Evolutionary conservation across 2,113 vertebrate species (phyloP).

Genomic region (Chinchilla lanigera): DNA sequence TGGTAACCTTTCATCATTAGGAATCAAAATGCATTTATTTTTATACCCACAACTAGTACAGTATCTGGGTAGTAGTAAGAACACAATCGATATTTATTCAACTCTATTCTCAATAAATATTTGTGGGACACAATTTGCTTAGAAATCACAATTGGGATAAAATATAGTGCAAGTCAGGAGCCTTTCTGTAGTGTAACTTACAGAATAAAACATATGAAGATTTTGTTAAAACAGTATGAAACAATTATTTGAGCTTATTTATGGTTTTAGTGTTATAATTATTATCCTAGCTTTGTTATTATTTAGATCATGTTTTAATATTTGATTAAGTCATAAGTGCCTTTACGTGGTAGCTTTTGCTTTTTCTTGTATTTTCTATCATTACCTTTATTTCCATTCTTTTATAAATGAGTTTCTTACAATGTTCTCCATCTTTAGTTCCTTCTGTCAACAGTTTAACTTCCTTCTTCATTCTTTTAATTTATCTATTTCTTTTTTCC

Average conservation of each 20-base stretch:
- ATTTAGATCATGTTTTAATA: conserved; percentile 14
- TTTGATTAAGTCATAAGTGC: not conserved
- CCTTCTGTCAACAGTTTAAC: not conserved
- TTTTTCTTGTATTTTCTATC: not conserved
- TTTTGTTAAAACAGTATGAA: not conserved
- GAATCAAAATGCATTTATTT: conserved; percentile 37
- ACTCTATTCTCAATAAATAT: not conserved
- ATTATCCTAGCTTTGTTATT: not conserved
- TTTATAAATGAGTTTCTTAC: not conserved
- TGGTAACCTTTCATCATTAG: not conserved
- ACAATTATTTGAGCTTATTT: not conserved
- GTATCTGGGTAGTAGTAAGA: not conserved
- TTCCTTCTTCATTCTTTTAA: not conserved
- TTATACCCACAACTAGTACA: not conserved
- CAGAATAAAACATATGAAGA: not conserved
- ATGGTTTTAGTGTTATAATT: not conserved
- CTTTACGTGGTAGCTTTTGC: not conserved
- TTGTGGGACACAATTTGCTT: not conserved
- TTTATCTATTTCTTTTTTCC: not conserved
- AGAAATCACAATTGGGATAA: too few species aligned
- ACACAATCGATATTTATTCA: conserved; percentile 34
- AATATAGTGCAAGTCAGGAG: not conserved
- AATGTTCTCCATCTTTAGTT: not conserved
- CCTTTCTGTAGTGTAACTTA: not conserved
- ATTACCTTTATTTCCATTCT: conserved; percentile 22